Conservation (phyloP, 2,797 vertebrate genomes). For the Meda fulgida region DNA sequence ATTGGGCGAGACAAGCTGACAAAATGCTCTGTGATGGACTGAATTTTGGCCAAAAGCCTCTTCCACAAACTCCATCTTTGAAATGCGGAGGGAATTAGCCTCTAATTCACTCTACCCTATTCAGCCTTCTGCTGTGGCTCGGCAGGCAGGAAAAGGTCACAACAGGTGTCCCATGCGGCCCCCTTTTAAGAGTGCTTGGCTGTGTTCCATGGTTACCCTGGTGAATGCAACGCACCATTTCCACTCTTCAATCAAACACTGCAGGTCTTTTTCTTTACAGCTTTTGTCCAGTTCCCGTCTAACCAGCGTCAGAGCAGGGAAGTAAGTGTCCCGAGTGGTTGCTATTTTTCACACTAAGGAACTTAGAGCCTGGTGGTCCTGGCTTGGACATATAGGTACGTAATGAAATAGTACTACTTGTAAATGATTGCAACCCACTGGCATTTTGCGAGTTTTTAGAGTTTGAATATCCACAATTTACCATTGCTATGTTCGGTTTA, state of each 20-base stretch:
- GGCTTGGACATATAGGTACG: conserved; percentile 9
- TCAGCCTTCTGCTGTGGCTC: conserved; percentile 61
- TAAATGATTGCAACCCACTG: background rate
- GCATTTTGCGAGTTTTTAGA: background rate
- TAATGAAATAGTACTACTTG: background rate
- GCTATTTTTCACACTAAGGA: conserved; percentile 15
- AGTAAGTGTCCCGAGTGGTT: background rate
- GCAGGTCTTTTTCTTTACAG: conserved; percentile 66
- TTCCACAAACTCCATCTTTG: conserved; percentile 23
- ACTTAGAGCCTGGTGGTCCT: background rate
- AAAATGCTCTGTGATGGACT: background rate
- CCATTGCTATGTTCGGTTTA: conserved; percentile 6
- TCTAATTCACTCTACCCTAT: conserved; percentile 64
- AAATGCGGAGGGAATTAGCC: conserved; percentile 38
- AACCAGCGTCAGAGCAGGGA: conserved; percentile 34
- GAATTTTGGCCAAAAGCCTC: conserved; percentile 37
- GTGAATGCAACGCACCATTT: conserved; percentile 79
- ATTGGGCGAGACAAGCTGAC: conserved; percentile 55
- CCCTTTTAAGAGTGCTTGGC: conserved; percentile 69
- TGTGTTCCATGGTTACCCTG: conserved; percentile 68
- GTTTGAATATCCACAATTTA: background rate
- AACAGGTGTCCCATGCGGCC: conserved; percentile 72
- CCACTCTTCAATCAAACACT: conserved; percentile 74
- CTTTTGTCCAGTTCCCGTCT: conserved; percentile 50
- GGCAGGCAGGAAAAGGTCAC: conserved; percentile 65